Evolutionary conservation across 2,113 vertebrate genomes (phyloP), one percentile per base, ranked within the genome.

Genomic region (Thunnus thynnus): DNA sequence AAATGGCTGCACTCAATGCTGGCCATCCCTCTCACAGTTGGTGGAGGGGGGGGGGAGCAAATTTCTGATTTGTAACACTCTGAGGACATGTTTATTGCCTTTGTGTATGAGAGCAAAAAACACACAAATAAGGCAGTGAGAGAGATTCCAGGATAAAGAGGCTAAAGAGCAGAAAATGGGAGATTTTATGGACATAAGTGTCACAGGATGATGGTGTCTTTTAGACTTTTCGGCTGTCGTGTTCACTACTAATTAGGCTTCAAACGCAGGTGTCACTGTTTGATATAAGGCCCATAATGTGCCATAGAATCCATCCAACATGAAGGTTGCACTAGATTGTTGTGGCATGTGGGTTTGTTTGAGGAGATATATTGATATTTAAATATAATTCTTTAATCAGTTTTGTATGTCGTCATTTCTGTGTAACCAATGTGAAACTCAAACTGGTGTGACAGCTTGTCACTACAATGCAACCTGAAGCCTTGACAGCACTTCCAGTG

Each of bases 121-220:
- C 13, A 89, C 70, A 90, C 95, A 96, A 96, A 97, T 96, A 96
- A 96, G 94, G 94, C 95, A 92, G 94, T 91, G 94, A 94, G 56
- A 93, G 36, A 36, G 94, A 95, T 93, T 91, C 94, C 88, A 90
- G 94, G 94, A 95, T 91, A 95, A 95, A 94, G 83, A 3, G 72
- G 91, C 93, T 95, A 95, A 96, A 93, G 95, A 95, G 96, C 96
- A 97, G 95, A 97, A 97, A 96, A 97, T 96, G 91, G 94, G 95
- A 95, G 95, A 97, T 97, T 96, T 96, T 97, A 96, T 96, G 96
- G 96, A 94, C 92, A 80, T 96, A 96, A 97, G 95, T 94, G 94
- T 94, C 95, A 89, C 95, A 92, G 93, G 92, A 93, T 96, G 94
- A 96, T 95, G 44, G 63, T 10, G 44, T 8, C 14, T 56, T 55